Base-by-base conservation (phyloP, 1,140 invertebrate genomes). In the Trypoxylus dichotomus region DNA sequence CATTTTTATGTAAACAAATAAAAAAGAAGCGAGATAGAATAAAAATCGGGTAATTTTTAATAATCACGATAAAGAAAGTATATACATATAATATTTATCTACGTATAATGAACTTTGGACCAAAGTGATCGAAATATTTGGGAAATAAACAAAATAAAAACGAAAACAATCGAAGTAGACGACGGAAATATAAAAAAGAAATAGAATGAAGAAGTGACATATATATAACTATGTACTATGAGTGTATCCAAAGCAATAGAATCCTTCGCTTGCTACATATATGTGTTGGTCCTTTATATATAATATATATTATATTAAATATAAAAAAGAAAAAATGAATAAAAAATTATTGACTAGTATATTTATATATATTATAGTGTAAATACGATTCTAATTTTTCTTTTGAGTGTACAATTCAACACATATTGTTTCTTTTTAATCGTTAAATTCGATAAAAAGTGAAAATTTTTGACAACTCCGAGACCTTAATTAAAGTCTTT, bases 181-280 rank as follows among this genome's bases (percentile, higher is more conserved):
- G 15, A 63, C 13, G 15, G 41, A 73, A 15, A 27, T 76, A 82
- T 74, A 77, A 68, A 8, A 68, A 68, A 29, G 27, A 15, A 68
- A 8, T 19, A 58, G 15, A 58, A 19, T 58, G 21, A 58, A 58
- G 21, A 58, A 68, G 27, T 27, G n/a, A 68, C 24, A 68, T 68
- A 68, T 60, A 58, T 58, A 13, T 21, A 37, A 37, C 19, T n/a
- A 54, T 54, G 19, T 54, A 54, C 7, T 54, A 54, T 68, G 81
- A 80, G 81, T 82, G 83, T 83, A 84, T 84, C 83, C 77, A 81
- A 84, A 85, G 84, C 84, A 85, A 85, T 85, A 85, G 81, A 37
- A 37, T 83, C 80, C 47, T 68, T 8, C 81, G 83, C 82, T 83
- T 84, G 80, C 80, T 68, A 68, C 60, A 79, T 68, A n/a, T n/a